Base-by-base conservation (phyloP, 2,797 vertebrate genomes). In the Gymnoscopelus microlampas region DNA sequence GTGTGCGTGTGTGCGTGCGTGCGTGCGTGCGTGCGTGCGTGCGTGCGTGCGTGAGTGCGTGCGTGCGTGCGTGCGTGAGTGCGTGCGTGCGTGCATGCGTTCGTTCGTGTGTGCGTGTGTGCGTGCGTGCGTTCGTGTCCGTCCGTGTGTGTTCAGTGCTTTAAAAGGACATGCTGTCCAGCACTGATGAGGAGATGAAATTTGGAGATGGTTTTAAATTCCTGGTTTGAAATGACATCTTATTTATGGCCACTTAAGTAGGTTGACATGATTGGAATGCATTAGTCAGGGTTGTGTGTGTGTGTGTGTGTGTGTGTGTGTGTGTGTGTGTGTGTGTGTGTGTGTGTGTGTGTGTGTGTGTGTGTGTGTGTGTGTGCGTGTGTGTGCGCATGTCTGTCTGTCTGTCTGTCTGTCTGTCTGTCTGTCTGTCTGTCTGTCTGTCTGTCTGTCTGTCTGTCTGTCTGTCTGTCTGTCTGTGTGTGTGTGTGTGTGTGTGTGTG, bases 181-280 rank as follows among this genome's bases (percentile, higher is more conserved):
- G 47, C 24, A 15, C 15, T 71, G 74, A 69, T 72, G 60, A 59
- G 61, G 3, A 76, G 59, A 78, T 74, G 55, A 81, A 67, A 72
- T 78, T 74, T 77, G 26, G 29, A 78, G 54, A 82, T 13, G 6
- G 63, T 73, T 75, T 76, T 55, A 81, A 75, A 86, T 82, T 79
- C 66, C 64, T 15, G 35, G 61, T 81, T 80, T 79, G 74, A 87
- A 84, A 84, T 82, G 77, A 84, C 81, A 86, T 82, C 55, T 85
- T 83, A 84, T 89, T 88, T 82, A 82, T 79, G 71, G 60, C 59
- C 71, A 81, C 75, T 81, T 88, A 77, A 82, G 73, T 49, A 67
- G 24, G 57, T 13, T 71, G 78, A 84, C 68, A 80, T 80, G 77
- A 80, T 80, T 76, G 76, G 72, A 89, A 90, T 87, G 66, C 66